Base-by-base conservation (phyloP, 2,888 invertebrate genomes). In the Horisme vitalbata region DNA sequence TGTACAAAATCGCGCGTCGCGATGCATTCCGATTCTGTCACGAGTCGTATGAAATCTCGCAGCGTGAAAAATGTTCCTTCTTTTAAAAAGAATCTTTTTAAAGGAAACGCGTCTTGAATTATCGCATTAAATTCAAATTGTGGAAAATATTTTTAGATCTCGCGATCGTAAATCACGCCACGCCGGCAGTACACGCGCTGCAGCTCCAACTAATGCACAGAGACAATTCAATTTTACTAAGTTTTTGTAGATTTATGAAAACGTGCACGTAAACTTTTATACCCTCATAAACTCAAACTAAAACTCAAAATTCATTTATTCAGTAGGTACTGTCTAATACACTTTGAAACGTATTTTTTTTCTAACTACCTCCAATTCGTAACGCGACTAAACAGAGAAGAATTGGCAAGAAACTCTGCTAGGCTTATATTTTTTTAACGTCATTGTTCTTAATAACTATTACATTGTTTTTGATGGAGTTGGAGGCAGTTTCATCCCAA, bases 51-150 rank as follows among this genome's bases (percentile, higher is more conserved):
- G 35, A 28, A 10, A 15, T 11, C 35, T 18, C 41, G 23, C 43
- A 23, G 33, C 43, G 38, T 36, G 38, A 44, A 35, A 33, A 44
- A 46, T 44, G 36, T 20, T 35, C 30, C 3, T 21, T 24, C 11
- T n/a, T 21, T 38, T 6, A 11, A 33, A 27, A 21, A 9, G 35
- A 18, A 34, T 12, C 9, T 21, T 11, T 28, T 24, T 15, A 27
- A 32, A 39, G 49, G 51, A 55, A 52, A 43, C 46, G 54, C 51
- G 54, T 55, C 54, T 57, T 55, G 58, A 53, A 56, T 60, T 56
- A 58, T 60, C 48, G 53, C 60, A 48, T 56, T 58, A 55, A 60
- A 52, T 58, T 58, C 49, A 58, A 60, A 56, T 58, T 46, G 56
- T 46, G 52, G 49, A 55, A 52, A 57, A 60, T 55, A 58, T 56